Percentiles rank a stretch among this genome's conserved stretches.
Conservation (phyloP, 2,113 vertebrate species). For the Pachypanchax playfairii region DNA sequence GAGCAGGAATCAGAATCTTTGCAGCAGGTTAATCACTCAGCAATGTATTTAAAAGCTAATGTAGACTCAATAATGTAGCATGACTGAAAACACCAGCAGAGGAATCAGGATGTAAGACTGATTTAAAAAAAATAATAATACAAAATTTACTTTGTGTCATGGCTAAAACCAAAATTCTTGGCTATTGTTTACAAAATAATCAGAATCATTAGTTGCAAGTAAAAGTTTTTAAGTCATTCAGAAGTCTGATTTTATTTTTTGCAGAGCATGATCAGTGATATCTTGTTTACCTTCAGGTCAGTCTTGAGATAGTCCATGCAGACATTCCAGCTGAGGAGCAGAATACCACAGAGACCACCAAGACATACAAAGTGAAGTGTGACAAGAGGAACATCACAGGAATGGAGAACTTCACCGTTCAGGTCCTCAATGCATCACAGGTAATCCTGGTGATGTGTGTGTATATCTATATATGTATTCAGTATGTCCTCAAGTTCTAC, state of each 20-base stretch:
- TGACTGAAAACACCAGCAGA: too few relatives aligned
- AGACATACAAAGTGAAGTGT: slow-evolving; percentile 90
- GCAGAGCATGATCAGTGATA: not conserved
- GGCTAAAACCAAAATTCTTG: not conserved
- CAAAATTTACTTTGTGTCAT: not conserved
- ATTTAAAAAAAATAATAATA: not conserved
- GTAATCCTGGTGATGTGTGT: slow-evolving; percentile 58
- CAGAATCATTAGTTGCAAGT: not conserved
- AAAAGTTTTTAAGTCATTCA: not conserved
- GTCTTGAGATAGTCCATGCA: slow-evolving; percentile 67
- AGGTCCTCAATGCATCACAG: slow-evolving; percentile 91
- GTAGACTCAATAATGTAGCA: not conserved
- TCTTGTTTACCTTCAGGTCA: slow-evolving; percentile 41
- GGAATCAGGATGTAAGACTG: not conserved
- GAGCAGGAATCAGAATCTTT: slow-evolving; percentile 29
- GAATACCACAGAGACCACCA: slow-evolving; percentile 85
- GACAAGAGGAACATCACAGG: slow-evolving; percentile 87
- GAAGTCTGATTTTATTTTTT: fast-evolving
- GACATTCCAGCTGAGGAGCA: slow-evolving; percentile 73
- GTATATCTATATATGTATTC: too few relatives aligned
- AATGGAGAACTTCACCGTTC: slow-evolving; percentile 78
- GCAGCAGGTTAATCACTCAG: slow-evolving; percentile 51
- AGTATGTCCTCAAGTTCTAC: too few relatives aligned
- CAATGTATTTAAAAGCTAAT: not conserved
- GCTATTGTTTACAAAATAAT: too few relatives aligned